Conservation (phyloP, 2,113 vertebrate species). For the Vulpes lagopus region DNA sequence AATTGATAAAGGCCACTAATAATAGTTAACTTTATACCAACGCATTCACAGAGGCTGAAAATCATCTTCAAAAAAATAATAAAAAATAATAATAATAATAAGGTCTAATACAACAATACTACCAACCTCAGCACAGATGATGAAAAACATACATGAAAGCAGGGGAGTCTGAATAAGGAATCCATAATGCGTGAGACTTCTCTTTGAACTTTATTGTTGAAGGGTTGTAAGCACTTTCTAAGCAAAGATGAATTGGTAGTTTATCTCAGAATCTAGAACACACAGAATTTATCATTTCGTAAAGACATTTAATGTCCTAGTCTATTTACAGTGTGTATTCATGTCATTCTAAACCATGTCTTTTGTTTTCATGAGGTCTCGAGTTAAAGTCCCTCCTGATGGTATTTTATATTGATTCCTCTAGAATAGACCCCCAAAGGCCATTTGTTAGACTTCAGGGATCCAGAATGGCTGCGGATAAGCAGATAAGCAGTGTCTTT, state of each 20-base stretch:
- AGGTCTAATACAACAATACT: not conserved
- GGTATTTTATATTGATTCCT: not conserved
- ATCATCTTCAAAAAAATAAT: not conserved
- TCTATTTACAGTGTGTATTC: not conserved
- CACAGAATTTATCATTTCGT: not conserved
- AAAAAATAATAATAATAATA: not conserved
- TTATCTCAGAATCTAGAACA: not conserved
- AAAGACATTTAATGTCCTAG: not conserved
- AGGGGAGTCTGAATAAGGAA: not conserved
- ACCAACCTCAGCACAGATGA: not conserved
- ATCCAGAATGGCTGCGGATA: not conserved
- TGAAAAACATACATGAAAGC: not conserved
- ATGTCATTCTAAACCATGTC: not conserved
- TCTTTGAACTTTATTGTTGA: not conserved
- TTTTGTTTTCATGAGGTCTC: constrained; percentile 4
- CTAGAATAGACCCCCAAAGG: not conserved
- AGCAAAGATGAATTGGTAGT: not conserved
- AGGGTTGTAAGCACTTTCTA: not conserved
- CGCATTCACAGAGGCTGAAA: not conserved
- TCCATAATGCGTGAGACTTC: not conserved
- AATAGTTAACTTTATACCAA: not conserved
- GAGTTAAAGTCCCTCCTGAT: not conserved
- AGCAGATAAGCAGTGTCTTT: not conserved
- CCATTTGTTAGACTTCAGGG: not conserved
- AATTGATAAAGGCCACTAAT: not conserved